Evolutionary conservation across 2,888 invertebrate genomes (phyloP).

Genomic region (Brachypterus glaber): DNA sequence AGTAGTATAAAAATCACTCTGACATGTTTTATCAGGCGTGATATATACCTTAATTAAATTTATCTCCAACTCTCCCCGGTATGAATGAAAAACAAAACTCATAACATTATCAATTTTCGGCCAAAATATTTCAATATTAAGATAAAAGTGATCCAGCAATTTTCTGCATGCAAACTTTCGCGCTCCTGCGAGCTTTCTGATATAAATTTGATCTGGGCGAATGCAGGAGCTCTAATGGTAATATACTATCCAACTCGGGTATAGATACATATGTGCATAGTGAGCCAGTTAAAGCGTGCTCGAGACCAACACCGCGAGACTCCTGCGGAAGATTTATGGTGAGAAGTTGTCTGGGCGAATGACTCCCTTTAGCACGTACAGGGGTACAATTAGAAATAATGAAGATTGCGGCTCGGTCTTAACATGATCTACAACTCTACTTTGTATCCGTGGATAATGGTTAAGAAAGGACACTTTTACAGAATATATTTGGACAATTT

Average conservation of each 20-base stretch:
- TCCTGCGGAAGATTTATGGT: slow-evolving; percentile 1
- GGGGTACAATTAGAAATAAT: slow-evolving; percentile 40
- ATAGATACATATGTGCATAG: slow-evolving; percentile 37
- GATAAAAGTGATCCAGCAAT: slow-evolving; percentile 21
- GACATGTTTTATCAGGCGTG: slow-evolving; percentile 1
- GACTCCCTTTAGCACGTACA: slow-evolving; percentile 35
- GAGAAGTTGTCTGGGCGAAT: slow-evolving; percentile 18
- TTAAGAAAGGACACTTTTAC: slow-evolving; percentile 14
- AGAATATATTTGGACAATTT: too few relatives aligned
- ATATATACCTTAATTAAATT: not conserved
- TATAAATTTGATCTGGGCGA: slow-evolving; percentile 22
- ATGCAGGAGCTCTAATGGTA: slow-evolving; percentile 35
- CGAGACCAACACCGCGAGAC: slow-evolving; percentile 6
- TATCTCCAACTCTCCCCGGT: slow-evolving; percentile 12
- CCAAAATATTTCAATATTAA: slow-evolving; percentile 33
- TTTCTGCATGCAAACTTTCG: slow-evolving; percentile 5
- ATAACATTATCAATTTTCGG: slow-evolving; percentile 32
- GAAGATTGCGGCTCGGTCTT: slow-evolving; percentile 36
- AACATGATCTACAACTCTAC: slow-evolving; percentile 33
- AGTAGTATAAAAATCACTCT: too few relatives aligned
- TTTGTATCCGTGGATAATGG: slow-evolving; percentile 25
- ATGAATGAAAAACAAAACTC: slow-evolving; percentile 24
- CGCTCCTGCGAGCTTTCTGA: not conserved
- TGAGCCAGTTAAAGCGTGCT: slow-evolving; percentile 22
- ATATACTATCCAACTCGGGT: slow-evolving; percentile 36